phyloP scores from a whole-genome alignment of 1,140 invertebrate species.

The Drusus annulatus region DNA sequence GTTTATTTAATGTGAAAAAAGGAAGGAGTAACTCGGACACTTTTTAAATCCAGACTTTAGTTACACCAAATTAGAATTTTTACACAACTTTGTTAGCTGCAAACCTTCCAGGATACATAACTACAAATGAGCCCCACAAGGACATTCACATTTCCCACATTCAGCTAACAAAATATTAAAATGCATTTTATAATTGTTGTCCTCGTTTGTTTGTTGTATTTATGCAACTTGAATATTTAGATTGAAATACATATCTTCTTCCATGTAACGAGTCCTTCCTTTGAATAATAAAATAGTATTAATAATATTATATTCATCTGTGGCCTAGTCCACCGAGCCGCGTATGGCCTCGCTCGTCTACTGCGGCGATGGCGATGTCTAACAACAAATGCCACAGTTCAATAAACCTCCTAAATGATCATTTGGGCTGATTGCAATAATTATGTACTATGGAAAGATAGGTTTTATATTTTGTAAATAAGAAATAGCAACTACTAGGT shows the following conservation, averaged over 20 bases:
- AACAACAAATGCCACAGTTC: constrained; percentile 15
- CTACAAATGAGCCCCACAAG: too few species aligned
- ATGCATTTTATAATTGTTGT: too few species aligned
- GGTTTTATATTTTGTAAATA: constrained; percentile 43
- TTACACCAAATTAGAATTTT: too few species aligned
- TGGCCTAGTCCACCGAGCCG: not conserved
- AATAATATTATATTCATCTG: not conserved
- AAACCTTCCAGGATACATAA: too few species aligned
- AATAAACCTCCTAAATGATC: not conserved
- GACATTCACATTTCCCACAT: too few species aligned
- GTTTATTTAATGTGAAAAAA: too few species aligned
- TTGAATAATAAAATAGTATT: not conserved
- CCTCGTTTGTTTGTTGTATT: too few species aligned
- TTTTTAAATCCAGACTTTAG: too few species aligned
- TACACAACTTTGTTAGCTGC: too few species aligned
- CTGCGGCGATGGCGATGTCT: not conserved
- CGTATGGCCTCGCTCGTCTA: too few species aligned
- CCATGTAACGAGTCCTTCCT: constrained; percentile 26
- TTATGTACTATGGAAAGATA: constrained; percentile 7
- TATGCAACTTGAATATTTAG: not conserved
- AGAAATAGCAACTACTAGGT: constrained; percentile 20
- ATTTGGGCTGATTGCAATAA: constrained; percentile 39
- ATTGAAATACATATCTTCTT: constrained; percentile 25
- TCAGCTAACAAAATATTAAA: too few species aligned
- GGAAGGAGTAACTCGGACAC: too few species aligned